Base-by-base conservation (phyloP, 2,797 vertebrate species). In the Jordanella pulchra region DNA sequence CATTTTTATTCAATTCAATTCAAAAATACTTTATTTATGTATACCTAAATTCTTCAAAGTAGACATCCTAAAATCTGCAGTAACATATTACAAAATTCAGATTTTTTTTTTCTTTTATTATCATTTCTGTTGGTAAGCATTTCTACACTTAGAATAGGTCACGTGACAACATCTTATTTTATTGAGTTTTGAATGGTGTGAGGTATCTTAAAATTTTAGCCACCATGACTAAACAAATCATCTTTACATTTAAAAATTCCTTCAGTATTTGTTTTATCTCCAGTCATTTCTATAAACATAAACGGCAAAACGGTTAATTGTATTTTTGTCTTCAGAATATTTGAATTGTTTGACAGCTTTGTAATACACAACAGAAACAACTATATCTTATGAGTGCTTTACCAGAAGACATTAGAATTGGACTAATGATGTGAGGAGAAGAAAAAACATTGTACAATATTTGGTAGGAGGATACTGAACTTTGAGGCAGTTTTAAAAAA, bases 251-350 rank as follows among this genome's bases (percentile, higher is more conserved):
- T 14, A 65, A 28, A 47, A 45, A 47, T 27, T 10, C 28, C 1
- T 5, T 15, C 18, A 65, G 9, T 18, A 45, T 47, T 11, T 18
- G 17, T 48, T 28, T 11, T 44, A 48, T 44, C 25, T 60, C 23
- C 70, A 14, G 32, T 44, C 74, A 50, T 64, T 75, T 17, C 10
- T 67, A 73, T 53, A 73, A 48, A 35, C 45, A n/a, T 4, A 17
- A 7, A 30, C 28, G 15, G 21, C 9, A 60, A 23, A 5, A 66
- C 65, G 71, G 42, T 30, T 45, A n/a, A 23, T 25, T 64, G 3
- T 39, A 32, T 64, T 73, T 73, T 71, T 72, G 32, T 67, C 56
- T 71, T 75, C 21, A 58, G 17, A 32, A 7, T 56, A 56, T 7
- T 65, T 47, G 32, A 67, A 25, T 18, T 45, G 3, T 25, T 18